Evolutionary conservation across 2,888 invertebrate species (phyloP).

Genomic region (Melangyna quadrimaculata): DNA sequence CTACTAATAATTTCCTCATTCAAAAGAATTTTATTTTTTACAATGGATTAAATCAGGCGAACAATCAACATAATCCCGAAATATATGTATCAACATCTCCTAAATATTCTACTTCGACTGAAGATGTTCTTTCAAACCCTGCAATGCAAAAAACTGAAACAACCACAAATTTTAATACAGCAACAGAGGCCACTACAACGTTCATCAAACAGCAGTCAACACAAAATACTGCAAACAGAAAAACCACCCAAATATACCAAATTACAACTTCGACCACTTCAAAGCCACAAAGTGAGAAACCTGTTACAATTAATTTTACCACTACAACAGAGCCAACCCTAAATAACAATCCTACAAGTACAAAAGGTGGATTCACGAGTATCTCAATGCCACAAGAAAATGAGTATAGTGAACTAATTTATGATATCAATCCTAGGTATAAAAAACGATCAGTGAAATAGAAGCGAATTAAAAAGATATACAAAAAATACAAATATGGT

Average conservation of each 20-base stretch:
- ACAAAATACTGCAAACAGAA: not conserved
- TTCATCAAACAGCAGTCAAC: not conserved
- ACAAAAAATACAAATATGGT: not conserved
- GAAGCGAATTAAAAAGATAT: not conserved
- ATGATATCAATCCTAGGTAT: slow-evolving; percentile 46
- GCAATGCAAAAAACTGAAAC: not conserved
- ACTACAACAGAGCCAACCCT: not conserved
- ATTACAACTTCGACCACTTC: not conserved
- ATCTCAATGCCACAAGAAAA: slow-evolving; percentile 11
- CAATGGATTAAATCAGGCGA: not conserved
- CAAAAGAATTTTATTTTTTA: not conserved
- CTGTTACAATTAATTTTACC: not conserved
- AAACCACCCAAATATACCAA: not conserved
- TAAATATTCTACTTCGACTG: not conserved
- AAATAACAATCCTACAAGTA: not conserved
- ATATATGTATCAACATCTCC: not conserved
- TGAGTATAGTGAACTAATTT: slow-evolving; percentile 36
- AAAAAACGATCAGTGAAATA: not conserved
- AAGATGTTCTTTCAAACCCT: not conserved
- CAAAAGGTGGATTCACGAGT: not conserved
- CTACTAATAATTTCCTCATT: not conserved
- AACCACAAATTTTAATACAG: not conserved
- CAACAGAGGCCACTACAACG: not conserved
- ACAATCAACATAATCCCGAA: not conserved
- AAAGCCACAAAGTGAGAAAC: not conserved